phyloP scores from a whole-genome alignment of 2,113 vertebrate genomes.

The Jacana jacana region DNA sequence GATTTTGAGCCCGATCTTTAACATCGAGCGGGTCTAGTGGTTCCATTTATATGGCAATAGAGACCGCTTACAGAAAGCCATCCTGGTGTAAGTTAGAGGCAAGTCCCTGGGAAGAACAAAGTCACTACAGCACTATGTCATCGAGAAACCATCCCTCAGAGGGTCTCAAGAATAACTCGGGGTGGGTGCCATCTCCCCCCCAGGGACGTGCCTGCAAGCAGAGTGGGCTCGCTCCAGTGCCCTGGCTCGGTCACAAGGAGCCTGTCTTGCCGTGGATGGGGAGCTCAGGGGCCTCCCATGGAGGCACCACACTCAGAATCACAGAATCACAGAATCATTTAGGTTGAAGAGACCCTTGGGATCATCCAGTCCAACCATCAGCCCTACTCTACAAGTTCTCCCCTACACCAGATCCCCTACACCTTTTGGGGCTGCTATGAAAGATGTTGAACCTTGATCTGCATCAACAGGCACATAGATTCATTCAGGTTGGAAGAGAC shows the following conservation, averaged over 20 bases:
- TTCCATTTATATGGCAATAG: neutral
- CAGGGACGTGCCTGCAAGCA: accelerated
- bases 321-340: too few relatives aligned
- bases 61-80: neutral
- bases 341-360: too few relatives aligned
- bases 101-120: neutral
- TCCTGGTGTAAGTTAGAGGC: neutral
- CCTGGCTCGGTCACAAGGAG: neutral
- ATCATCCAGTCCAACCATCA: too few relatives aligned
- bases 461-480: too few relatives aligned
- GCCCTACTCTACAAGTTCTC: too few relatives aligned
- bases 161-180: neutral
- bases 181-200: neutral
- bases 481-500: too few relatives aligned
- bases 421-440: too few relatives aligned
- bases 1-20: neutral
- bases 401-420: too few relatives aligned
- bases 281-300: neutral
- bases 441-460: too few relatives aligned
- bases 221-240: neutral
- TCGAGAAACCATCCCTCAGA: neutral
- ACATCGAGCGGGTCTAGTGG: neutral
- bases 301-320: neutral
- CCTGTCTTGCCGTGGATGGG: neutral
- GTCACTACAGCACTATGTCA: neutral